phyloP scores from a whole-genome alignment of 2,888 invertebrate genomes.

The Thereva nobilitata region DNA sequence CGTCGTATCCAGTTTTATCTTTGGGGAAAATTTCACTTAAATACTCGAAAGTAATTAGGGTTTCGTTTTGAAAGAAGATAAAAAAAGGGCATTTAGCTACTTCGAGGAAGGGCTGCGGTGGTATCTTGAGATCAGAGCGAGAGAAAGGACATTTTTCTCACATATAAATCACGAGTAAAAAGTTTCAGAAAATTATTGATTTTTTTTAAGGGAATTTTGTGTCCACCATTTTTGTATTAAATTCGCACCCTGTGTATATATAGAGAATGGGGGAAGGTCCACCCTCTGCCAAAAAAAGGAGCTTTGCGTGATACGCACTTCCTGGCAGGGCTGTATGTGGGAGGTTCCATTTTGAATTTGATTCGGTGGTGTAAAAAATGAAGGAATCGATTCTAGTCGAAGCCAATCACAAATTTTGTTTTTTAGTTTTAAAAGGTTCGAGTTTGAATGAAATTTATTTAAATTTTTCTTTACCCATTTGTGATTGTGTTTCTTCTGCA shows the following conservation, averaged over 20 bases:
- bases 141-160: background rate
- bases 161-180: background rate
- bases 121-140: background rate
- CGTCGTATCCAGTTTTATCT: too few relatives aligned
- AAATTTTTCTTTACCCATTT: conserved; percentile 16
- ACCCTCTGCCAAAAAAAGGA: conserved; percentile 20
- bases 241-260: background rate
- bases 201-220: conserved; percentile 12
- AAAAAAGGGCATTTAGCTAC: too few relatives aligned
- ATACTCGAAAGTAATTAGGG: too few relatives aligned
- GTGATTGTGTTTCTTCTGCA: conserved; percentile 6
- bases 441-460: conserved; percentile 12
- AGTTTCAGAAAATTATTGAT: background rate
- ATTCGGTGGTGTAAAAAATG: too few relatives aligned
- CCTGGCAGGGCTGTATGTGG: background rate
- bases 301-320: conserved; percentile 2
- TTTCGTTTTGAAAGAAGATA: too few relatives aligned
- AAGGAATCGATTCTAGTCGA: too few relatives aligned
- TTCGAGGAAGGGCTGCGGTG: background rate
- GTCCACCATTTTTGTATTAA: conserved; percentile 24
- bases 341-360: too few relatives aligned
- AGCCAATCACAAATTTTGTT: too few relatives aligned
- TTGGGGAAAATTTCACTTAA: too few relatives aligned
- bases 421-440: too few relatives aligned
- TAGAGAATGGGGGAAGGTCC: conserved; percentile 12